Percentiles rank a stretch among this genome's conserved stretches.
phyloP scores from a whole-genome alignment of 2,888 invertebrate genomes.

The Morpho deidamia region DNA sequence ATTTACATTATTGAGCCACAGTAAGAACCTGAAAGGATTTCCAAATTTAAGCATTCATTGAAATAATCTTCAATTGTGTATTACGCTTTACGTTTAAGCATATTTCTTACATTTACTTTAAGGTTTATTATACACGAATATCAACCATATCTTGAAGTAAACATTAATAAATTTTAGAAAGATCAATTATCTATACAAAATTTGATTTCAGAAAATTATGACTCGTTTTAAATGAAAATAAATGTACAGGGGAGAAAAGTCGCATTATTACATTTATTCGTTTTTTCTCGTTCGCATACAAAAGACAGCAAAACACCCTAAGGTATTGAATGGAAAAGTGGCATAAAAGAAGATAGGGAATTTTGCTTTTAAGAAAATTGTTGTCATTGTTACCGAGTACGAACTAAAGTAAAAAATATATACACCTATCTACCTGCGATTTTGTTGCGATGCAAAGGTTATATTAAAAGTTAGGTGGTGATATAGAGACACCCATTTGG shows the following conservation, averaged over 20 bases:
- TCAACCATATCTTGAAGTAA: too few species aligned
- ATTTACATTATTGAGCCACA: too few species aligned
- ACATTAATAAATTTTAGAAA: too few species aligned
- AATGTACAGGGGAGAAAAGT: slow-evolving; percentile 12
- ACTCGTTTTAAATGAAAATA: slow-evolving; percentile 9
- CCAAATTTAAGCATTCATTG: too few species aligned
- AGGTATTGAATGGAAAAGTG: slow-evolving; percentile 37
- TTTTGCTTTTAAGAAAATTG: slow-evolving; percentile 46
- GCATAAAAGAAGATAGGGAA: slow-evolving; percentile 34
- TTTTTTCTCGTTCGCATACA: slow-evolving; percentile 13
- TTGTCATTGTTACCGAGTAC: slow-evolving; percentile 39
- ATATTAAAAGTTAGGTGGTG: neutral
- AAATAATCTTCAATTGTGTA: too few species aligned
- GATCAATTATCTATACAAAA: too few species aligned
- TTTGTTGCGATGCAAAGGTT: neutral
- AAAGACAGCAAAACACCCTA: slow-evolving; percentile 20
- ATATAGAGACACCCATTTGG: too few species aligned
- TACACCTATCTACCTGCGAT: too few species aligned
- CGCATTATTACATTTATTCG: slow-evolving; percentile 12
- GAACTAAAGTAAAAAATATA: slow-evolving; percentile 18
- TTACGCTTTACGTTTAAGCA: too few species aligned
- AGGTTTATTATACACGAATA: too few species aligned
- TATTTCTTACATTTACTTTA: too few species aligned
- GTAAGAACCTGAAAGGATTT: too few species aligned
- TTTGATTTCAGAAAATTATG: neutral